Conservation (phyloP, 2,888 invertebrate species). For the Drosophila testacea region DNA sequence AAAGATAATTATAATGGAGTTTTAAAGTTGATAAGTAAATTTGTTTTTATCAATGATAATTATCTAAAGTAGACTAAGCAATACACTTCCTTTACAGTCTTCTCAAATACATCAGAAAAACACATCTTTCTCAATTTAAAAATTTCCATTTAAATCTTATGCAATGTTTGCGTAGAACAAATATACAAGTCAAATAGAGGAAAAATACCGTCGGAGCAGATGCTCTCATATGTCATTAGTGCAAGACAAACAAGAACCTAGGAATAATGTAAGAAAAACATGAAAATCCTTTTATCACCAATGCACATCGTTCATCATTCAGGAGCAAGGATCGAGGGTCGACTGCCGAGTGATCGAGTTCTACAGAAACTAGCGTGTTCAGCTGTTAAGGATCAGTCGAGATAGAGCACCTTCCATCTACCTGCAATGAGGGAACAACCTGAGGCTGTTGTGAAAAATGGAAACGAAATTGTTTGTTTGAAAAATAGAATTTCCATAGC, state of each 20-base stretch:
- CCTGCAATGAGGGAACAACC: constrained; percentile 55
- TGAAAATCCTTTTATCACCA: constrained; percentile 68
- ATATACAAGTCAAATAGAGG: constrained; percentile 1
- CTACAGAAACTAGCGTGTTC: constrained; percentile 52
- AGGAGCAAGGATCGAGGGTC: constrained; percentile 13
- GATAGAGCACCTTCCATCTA: constrained; percentile 31
- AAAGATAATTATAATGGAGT: background rate
- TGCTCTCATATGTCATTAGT: constrained; percentile 21
- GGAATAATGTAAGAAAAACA: constrained; percentile 60
- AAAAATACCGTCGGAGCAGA: constrained; percentile 19
- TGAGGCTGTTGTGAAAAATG: constrained; percentile 45
- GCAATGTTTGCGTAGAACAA: constrained; percentile 6
- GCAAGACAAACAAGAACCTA: constrained; percentile 20
- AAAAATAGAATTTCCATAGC: constrained; percentile 70
- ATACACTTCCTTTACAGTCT: background rate
- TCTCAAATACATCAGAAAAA: background rate
- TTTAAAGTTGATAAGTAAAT: background rate
- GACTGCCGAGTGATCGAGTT: constrained; percentile 25
- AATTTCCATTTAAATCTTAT: background rate
- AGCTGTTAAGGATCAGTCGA: constrained; percentile 61
- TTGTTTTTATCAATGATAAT: background rate
- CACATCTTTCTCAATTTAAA: background rate
- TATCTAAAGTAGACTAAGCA: background rate
- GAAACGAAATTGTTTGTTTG: constrained; percentile 73
- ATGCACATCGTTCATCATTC: constrained; percentile 45